Percentiles rank a stretch among this genome's conserved stretches.
phyloP scores from a whole-genome alignment of 2,797 vertebrate species.

The Typhlichthys subterraneus region DNA sequence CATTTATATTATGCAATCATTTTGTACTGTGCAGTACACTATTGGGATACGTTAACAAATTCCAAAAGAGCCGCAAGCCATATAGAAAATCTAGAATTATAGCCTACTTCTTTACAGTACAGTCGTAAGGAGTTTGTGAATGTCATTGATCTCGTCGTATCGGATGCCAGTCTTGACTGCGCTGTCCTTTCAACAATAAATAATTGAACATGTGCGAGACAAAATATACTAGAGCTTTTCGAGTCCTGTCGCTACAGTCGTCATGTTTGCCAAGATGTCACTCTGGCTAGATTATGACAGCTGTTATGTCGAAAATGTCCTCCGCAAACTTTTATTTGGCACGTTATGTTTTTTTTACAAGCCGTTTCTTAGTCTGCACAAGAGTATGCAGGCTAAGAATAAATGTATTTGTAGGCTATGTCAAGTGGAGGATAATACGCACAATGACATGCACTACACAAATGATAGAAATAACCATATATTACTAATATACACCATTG shows the following conservation, averaged over 20 bases:
- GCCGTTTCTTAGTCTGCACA: too few relatives aligned
- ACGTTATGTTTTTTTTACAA: too few relatives aligned
- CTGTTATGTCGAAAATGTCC: too few relatives aligned
- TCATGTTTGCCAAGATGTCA: slow-evolving; percentile 30
- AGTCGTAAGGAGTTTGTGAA: background rate
- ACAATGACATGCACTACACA: too few relatives aligned
- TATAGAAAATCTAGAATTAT: too few relatives aligned
- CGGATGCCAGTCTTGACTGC: slow-evolving; percentile 20
- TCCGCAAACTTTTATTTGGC: too few relatives aligned
- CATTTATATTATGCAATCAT: background rate
- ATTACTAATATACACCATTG: too few relatives aligned
- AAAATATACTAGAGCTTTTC: slow-evolving; percentile 13
- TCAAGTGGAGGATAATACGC: too few relatives aligned
- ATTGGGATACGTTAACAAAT: background rate
- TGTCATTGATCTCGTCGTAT: slow-evolving; percentile 12
- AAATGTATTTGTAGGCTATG: too few relatives aligned
- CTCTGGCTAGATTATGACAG: background rate
- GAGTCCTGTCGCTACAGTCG: background rate
- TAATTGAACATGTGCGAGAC: slow-evolving; percentile 59
- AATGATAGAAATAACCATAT: too few relatives aligned
- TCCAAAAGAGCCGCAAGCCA: background rate
- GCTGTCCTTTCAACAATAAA: slow-evolving; percentile 50
- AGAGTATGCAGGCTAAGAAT: too few relatives aligned
- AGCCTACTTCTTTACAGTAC: slow-evolving; percentile 8
- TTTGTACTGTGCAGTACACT: too few relatives aligned